These are phyloP conservation scores for Tiaroga cobitis DNA, from an alignment of 2,797 vertebrate species.

Conservation along the genomic window DNA sequence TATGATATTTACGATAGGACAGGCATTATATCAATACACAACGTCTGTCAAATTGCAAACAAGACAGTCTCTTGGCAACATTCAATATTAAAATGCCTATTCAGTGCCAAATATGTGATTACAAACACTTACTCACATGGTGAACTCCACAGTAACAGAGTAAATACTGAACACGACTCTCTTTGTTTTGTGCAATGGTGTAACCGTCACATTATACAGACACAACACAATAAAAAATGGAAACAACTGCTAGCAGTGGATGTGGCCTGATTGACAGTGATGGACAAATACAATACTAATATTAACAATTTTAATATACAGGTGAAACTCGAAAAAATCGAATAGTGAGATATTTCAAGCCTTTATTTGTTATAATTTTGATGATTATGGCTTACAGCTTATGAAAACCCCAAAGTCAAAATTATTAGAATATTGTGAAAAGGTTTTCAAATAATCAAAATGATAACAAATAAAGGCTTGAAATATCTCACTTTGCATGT, in stretches of 20 bases:
- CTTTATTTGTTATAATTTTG: too few species aligned
- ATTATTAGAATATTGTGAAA: too few species aligned
- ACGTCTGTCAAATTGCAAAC: slow-evolving; percentile 30
- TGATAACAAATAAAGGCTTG: too few species aligned
- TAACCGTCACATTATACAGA: background rate
- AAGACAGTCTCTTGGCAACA: slow-evolving; percentile 40
- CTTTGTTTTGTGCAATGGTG: background rate
- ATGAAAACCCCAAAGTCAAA: too few species aligned
- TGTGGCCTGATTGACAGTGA: background rate
- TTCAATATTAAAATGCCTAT: slow-evolving; percentile 16
- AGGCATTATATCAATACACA: background rate
- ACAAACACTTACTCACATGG: slow-evolving; percentile 8
- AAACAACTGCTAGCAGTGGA: background rate
- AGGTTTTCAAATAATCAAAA: too few species aligned
- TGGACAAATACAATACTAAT: background rate
- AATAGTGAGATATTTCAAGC: too few species aligned
- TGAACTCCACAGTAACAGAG: slow-evolving; percentile 32
- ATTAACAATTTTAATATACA: background rate
- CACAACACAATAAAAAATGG: background rate
- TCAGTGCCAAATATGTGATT: slow-evolving; percentile 32
- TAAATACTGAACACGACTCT: slow-evolving; percentile 7
- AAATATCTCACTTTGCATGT: too few species aligned
- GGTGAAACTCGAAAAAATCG: too few species aligned
- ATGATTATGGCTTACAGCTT: too few species aligned
- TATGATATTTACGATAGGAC: slow-evolving; percentile 12